Base-by-base conservation (phyloP, 2,113 vertebrate genomes). In the Callaeas wilsoni region DNA sequence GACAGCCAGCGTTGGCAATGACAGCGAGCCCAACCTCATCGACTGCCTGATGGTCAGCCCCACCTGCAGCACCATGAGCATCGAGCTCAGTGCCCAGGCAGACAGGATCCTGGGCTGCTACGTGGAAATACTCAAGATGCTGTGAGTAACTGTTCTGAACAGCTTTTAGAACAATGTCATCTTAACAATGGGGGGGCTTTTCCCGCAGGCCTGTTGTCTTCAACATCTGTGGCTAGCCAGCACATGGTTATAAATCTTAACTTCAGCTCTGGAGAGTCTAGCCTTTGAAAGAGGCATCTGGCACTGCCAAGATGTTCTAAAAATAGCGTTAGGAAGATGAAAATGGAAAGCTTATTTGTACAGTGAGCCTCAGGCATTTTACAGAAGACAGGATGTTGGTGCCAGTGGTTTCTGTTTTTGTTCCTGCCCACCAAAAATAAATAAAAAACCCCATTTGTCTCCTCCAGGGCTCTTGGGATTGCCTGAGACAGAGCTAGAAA, bases 21-120 rank as follows among this genome's bases (percentile, higher is more conserved):
- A 99, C 98, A 99, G 99, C 5, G 99, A 99, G 96, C 99, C 99
- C 96, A 99, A 99, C 98, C 98, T 99, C 79, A 99, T 99, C 47
- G 99, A 99, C 98, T 99, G 99, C 96, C 98, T 99, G 96, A 98
- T 99, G 98, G 99, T 99, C 98, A 99, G 99, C 97, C 99, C 99
- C 1, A 98, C 99, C 37, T 98, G 99, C 97, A 99, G 98, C 97
- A 98, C 98, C 80, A 98, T 99, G 96, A 99, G 99, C 98, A 99
- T 99, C 73, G 99, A 99, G 97, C 99, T 99, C 89, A 99, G 99
- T 2, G 98, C 99, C 17, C 99, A 99, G 97, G 99, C 99, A 0
- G 99, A 99, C 97, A 98, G 99, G 33, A 99, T 99, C 29, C 99
- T 99, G 33, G 98, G 98, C 96, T 99, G 99, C 98, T 99, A 99